Evolutionary conservation across 2,113 vertebrate species (phyloP), one percentile per base, ranked within the genome.

Genomic region (Hydrolagus affinis): DNA sequence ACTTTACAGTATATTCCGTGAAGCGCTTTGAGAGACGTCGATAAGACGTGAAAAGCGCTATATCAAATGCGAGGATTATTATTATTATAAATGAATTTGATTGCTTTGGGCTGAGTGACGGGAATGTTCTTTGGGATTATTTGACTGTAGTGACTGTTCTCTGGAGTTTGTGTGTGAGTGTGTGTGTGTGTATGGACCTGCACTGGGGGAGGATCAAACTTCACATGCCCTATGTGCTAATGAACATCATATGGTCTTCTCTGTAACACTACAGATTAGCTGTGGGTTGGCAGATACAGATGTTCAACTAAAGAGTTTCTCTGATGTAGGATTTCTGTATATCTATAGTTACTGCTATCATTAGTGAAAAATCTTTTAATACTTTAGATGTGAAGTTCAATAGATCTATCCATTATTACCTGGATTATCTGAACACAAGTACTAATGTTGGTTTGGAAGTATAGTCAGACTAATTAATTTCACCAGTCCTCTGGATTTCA

Each of bases 201-300:
- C 1, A 9, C 59, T 64, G 32, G 17, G 66, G 64, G 78, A 62
- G 78, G 60, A 30, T 66, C 78, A 83, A 25, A 17, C 28, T 32
- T 78, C 11, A 78, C 10, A 4, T 78, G 57, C 62, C 23, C 76
- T 62, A 23, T 78, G 59, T 10, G 19, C 75, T 83, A 68, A 83
- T 83, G 15, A 83, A 32, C 62, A 66, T 83, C 62, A 83, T 28
- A 66, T 83, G 78, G 3, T 32, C 62, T 28, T 66, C 66, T 83
- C 32, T 83, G 25, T 64, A 15, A 64, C 66, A 28, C 8, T 83
- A 21, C 25, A 60, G 32, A 83, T 83, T 68, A 83, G 32, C 25
- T 83, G 62, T 83, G 28, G 60, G 78, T 83, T 83, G 78, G 60
- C 62, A 32, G 60, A 83, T 83, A 66, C 78, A 83, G 62, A 68